Percentiles rank a stretch among this genome's conserved stretches.
phyloP scores from a whole-genome alignment of 2,113 vertebrate species.

The Caracal caracal region DNA sequence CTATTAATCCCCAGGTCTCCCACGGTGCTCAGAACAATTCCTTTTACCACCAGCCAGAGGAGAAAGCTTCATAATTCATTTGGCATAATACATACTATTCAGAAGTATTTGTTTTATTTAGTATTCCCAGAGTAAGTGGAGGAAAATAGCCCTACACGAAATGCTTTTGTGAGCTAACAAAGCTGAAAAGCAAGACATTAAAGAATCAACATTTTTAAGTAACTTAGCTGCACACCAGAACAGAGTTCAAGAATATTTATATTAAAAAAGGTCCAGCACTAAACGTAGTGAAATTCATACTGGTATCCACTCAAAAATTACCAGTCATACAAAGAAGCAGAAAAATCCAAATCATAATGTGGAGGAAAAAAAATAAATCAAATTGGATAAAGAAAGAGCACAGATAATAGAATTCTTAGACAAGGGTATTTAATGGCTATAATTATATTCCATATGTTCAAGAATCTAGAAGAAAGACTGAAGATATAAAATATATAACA shows the following conservation, averaged over 20 bases:
- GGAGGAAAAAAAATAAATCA: neutral
- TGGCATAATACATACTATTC: neutral
- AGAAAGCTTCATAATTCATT: neutral
- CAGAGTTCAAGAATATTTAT: slow-evolving; percentile 9
- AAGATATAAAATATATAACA: neutral
- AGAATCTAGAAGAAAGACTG: neutral
- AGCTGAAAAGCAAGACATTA: neutral
- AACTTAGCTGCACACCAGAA: neutral
- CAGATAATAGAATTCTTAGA: neutral
- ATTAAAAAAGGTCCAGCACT: neutral
- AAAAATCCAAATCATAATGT: neutral
- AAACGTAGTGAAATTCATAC: neutral
- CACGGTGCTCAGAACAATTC: neutral
- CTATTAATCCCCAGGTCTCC: neutral
- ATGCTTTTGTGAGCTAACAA: neutral
- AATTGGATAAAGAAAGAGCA: neutral
- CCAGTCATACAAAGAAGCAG: neutral
- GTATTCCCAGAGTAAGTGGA: neutral
- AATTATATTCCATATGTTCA: neutral
- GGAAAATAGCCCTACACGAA: neutral
- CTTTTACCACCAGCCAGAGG: neutral
- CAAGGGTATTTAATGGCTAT: neutral
- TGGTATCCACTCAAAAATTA: neutral
- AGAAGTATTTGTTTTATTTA: neutral
- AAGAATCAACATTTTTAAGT: neutral